Evolutionary conservation across 2,888 invertebrate species (phyloP).

Genomic region (Drosophila cognata): DNA sequence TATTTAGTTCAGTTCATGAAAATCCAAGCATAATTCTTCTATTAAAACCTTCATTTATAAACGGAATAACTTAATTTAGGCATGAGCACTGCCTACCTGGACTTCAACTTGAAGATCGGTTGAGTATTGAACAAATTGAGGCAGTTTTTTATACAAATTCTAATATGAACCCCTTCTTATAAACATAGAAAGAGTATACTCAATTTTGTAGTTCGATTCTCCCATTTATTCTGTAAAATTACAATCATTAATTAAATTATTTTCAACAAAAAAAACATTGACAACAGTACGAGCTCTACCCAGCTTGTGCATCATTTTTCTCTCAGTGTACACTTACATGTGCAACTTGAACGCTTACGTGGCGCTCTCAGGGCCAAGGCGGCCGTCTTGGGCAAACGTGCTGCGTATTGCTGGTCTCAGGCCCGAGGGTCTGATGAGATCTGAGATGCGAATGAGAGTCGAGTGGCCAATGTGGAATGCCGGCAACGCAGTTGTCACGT

Average conservation of each 20-base stretch:
- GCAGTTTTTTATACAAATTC: too few relatives aligned
- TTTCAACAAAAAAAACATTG: too few relatives aligned
- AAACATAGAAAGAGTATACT: background rate
- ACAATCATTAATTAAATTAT: background rate
- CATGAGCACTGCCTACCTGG: background rate
- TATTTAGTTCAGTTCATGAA: background rate
- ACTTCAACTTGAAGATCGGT: too few relatives aligned
- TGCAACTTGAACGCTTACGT: constrained; percentile 24
- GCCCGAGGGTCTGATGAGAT: constrained; percentile 1
- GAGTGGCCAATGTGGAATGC: constrained; percentile 55
- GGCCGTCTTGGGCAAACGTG: constrained; percentile 13
- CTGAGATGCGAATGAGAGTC: constrained; percentile 16
- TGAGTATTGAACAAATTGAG: too few relatives aligned
- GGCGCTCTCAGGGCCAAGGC: constrained; percentile 48
- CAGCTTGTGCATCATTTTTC: background rate
- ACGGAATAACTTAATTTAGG: background rate
- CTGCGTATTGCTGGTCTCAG: constrained; percentile 15
- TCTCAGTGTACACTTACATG: background rate
- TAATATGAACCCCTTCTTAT: too few relatives aligned
- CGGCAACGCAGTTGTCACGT: constrained; percentile 69
- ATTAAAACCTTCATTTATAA: background rate
- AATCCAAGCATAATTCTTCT: background rate
- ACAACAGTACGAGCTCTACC: background rate
- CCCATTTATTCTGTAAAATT: background rate
- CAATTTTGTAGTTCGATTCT: background rate